Evolutionary conservation across 2,113 vertebrate genomes (phyloP).

Genomic region (Entelurus aequoreus): DNA sequence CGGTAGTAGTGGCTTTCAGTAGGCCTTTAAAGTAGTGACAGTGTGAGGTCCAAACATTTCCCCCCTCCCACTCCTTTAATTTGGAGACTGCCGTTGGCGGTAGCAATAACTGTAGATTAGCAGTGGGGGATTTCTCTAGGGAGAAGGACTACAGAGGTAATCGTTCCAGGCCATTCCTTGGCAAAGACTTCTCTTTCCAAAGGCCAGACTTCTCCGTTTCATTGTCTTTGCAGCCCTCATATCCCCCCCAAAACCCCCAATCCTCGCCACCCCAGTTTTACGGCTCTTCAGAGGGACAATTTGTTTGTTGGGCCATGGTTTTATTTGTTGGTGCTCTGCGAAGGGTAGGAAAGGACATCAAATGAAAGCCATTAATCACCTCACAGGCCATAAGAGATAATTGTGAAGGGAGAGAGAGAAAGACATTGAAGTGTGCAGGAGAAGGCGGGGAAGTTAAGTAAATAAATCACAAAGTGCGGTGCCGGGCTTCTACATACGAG

Average conservation of each 20-base stretch:
- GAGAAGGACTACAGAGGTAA: constrained; percentile 61
- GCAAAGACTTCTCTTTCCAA: constrained; percentile 72
- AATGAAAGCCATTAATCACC: constrained; percentile 83
- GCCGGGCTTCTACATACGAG: constrained; percentile 51
- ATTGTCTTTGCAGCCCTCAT: constrained; percentile 65
- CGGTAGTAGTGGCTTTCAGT: too few species aligned
- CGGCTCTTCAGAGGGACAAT: constrained; percentile 78
- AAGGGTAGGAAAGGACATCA: constrained; percentile 71
- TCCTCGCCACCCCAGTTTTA: constrained; percentile 54
- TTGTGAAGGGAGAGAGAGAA: constrained; percentile 71
- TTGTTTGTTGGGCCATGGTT: constrained; percentile 70
- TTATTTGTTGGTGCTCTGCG: constrained; percentile 74
- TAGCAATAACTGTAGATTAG: constrained; percentile 80
- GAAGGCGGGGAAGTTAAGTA: constrained; percentile 52
- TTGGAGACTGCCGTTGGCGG: constrained; percentile 69
- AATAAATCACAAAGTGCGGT: constrained; percentile 64
- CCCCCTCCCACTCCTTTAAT: constrained; percentile 64
- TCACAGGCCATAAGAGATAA: constrained; percentile 75
- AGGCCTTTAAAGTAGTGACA: constrained; percentile 19
- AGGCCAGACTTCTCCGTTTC: constrained; percentile 70
- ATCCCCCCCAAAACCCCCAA: constrained; percentile 23
- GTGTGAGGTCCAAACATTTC: constrained; percentile 48
- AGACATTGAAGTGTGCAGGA: constrained; percentile 47
- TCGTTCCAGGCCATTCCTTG: constrained; percentile 61
- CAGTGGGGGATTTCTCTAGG: constrained; percentile 72